Percentiles rank a stretch among this genome's conserved stretches.
phyloP scores from a whole-genome alignment of 2,797 vertebrate species.

The Cygnus olor region DNA sequence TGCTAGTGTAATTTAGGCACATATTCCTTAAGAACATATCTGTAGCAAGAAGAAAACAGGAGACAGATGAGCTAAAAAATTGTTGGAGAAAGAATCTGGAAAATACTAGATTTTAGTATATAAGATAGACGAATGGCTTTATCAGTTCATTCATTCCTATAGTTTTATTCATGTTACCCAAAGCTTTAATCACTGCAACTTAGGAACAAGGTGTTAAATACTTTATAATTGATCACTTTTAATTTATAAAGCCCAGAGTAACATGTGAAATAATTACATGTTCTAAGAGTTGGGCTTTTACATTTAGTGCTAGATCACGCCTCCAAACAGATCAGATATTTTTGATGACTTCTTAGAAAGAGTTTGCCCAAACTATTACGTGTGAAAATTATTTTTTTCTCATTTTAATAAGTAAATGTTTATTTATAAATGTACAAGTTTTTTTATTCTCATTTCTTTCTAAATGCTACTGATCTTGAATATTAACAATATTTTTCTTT shows the following conservation, averaged over 20 bases:
- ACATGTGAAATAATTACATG: neutral
- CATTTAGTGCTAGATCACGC: neutral
- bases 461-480: neutral
- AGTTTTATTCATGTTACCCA: neutral
- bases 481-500: conserved; percentile 1
- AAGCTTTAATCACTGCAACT: neutral
- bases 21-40: neutral
- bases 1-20: neutral
- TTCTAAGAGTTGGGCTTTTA: neutral
- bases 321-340: neutral
- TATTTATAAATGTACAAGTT: neutral
- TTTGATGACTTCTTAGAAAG: neutral
- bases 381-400: neutral
- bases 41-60: neutral
- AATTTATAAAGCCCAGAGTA: neutral
- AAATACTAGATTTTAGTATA: neutral
- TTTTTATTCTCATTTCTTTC: neutral
- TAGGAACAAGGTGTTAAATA: neutral
- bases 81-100: neutral
- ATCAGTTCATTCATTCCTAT: neutral
- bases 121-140: neutral
- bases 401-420: neutral
- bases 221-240: neutral
- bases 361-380: neutral
- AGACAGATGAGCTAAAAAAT: neutral